phyloP scores from a whole-genome alignment of 2,888 invertebrate genomes.

The Autographa gamma region DNA sequence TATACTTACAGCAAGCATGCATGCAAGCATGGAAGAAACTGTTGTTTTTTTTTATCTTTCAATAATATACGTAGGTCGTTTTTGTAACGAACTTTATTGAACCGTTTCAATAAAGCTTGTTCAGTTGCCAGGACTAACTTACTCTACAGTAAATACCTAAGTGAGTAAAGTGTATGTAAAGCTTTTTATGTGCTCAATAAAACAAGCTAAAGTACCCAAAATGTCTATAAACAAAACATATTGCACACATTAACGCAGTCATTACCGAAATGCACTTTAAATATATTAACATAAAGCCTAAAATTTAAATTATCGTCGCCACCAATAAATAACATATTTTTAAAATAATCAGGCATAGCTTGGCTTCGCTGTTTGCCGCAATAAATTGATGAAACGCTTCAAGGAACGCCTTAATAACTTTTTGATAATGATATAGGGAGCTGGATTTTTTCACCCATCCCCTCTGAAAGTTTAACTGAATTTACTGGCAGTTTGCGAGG shows the following conservation, averaged over 20 bases:
- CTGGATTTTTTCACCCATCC: conserved; percentile 58
- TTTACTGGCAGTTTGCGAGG: conserved; percentile 69
- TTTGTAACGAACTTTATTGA: too few relatives aligned
- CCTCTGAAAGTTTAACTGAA: conserved; percentile 69
- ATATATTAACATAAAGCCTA: conserved; percentile 13
- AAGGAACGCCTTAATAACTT: conserved; percentile 68
- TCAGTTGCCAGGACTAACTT: not conserved
- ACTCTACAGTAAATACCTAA: not conserved
- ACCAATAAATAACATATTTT: conserved; percentile 31
- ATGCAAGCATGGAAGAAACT: too few relatives aligned
- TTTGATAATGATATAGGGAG: conserved; percentile 73
- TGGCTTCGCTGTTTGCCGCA: conserved; percentile 41
- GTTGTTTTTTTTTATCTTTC: too few relatives aligned
- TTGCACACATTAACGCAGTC: not conserved
- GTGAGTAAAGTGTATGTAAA: too few relatives aligned
- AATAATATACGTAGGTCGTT: too few relatives aligned
- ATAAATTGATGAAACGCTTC: conserved; percentile 64
- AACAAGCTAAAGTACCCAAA: not conserved
- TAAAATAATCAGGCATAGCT: conserved; percentile 42
- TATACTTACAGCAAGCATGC: too few relatives aligned
- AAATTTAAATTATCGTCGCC: conserved; percentile 23
- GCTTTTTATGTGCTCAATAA: not conserved
- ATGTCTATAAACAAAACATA: not conserved
- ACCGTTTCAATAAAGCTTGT: too few relatives aligned
- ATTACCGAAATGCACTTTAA: conserved; percentile 8